Evolutionary conservation across 2,113 vertebrate species (phyloP).

Genomic region (Oreochromis aureus): DNA sequence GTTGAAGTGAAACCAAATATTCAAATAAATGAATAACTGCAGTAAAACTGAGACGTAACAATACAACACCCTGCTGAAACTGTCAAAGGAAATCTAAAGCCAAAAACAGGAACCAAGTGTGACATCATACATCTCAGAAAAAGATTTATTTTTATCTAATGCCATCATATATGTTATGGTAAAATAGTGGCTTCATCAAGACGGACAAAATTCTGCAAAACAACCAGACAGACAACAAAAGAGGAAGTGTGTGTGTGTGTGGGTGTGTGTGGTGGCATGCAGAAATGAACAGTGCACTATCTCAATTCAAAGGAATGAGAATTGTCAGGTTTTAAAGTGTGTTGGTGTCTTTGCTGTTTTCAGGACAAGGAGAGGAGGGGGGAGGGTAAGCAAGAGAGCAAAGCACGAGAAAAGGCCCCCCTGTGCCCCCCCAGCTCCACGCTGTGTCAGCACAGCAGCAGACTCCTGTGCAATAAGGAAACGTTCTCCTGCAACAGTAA

Average conservation of each 20-base stretch:
- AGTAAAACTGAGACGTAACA: not conserved
- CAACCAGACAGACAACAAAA: not conserved
- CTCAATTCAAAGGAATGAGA: not conserved
- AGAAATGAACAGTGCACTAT: not conserved
- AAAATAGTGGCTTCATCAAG: not conserved
- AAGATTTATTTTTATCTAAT: not conserved
- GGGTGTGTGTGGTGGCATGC: not conserved
- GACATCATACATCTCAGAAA: not conserved
- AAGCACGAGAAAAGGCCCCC: constrained; percentile 82
- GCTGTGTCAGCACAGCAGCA: not conserved
- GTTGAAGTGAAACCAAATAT: not conserved
- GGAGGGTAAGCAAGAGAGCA: constrained; percentile 80
- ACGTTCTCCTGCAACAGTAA: constrained; percentile 84
- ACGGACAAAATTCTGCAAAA: not conserved
- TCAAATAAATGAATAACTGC: not conserved
- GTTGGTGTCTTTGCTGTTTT: not conserved
- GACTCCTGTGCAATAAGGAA: constrained; percentile 68
- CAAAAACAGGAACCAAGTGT: not conserved
- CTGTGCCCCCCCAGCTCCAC: constrained; percentile 15
- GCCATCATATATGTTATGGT: not conserved
- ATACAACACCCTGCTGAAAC: not conserved
- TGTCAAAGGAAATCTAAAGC: not conserved
- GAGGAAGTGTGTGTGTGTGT: fast-evolving
- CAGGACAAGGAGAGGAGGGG: constrained; percentile 83
- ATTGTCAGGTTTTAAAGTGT: not conserved